Conservation (phyloP, 2,888 invertebrate genomes). For the Cosmia pyralina region DNA sequence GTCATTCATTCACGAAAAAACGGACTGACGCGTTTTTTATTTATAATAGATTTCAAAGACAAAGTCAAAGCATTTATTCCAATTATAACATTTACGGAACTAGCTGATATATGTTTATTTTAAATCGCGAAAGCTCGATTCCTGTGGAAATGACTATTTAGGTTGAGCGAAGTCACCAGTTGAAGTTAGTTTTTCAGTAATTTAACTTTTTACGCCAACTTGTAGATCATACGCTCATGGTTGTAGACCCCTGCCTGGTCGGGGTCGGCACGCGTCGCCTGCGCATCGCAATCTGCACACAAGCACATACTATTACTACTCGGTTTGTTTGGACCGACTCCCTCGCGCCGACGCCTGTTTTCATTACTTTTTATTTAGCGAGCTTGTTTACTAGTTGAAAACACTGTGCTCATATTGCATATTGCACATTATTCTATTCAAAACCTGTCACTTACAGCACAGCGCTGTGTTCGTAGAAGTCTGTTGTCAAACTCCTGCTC, state of each 20-base stretch:
- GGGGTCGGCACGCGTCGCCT: constrained; percentile 82
- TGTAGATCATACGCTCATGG: constrained; percentile 42
- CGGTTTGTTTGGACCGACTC: constrained; percentile 68
- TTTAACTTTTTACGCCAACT: background rate
- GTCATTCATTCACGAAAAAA: too few relatives aligned
- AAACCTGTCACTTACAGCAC: background rate
- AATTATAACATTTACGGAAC: background rate
- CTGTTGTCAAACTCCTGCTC: too few relatives aligned
- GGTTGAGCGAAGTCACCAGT: background rate
- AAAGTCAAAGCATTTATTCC: background rate
- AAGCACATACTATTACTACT: constrained; percentile 42
- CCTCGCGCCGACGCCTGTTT: constrained; percentile 56
- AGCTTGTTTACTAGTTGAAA: constrained; percentile 34
- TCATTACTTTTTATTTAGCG: constrained; percentile 54
- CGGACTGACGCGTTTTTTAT: too few relatives aligned
- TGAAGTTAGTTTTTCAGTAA: background rate
- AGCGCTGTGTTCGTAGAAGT: background rate
- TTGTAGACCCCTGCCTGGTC: constrained; percentile 68
- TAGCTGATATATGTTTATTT: too few relatives aligned
- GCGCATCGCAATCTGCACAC: constrained; percentile 75
- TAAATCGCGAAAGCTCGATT: too few relatives aligned
- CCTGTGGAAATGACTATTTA: background rate
- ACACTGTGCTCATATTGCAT: constrained; percentile 4
- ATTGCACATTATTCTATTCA: constrained; percentile 1
- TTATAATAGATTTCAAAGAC: too few relatives aligned